phyloP scores from a whole-genome alignment of 2,113 vertebrate species.

The Zosterops pallidus region DNA sequence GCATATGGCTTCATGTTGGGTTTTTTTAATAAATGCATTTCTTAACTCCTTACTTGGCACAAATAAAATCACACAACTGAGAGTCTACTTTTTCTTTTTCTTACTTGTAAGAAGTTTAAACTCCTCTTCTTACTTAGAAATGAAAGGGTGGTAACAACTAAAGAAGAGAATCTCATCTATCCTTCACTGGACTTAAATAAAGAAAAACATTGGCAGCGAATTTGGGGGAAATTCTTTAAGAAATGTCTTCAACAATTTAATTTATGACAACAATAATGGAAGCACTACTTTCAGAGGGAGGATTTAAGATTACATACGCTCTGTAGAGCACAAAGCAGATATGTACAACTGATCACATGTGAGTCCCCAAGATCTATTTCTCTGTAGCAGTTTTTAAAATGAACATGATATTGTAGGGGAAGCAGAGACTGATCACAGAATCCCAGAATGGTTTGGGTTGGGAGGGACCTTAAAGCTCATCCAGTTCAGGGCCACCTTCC shows the following conservation, averaged over 20 bases:
- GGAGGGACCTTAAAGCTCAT: no score
- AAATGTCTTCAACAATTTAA: not conserved
- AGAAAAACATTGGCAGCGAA: not conserved
- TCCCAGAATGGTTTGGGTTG: not conserved
- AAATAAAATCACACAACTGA: not conserved
- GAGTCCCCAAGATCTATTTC: not conserved
- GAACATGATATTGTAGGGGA: not conserved
- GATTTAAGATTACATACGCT: not conserved
- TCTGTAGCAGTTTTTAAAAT: not conserved
- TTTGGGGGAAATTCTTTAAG: not conserved
- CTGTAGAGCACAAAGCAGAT: not conserved
- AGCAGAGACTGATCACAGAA: not conserved
- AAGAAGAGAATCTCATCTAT: not conserved
- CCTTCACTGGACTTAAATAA: constrained; percentile 5
- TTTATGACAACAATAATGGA: not conserved
- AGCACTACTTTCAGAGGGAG: constrained; percentile 2
- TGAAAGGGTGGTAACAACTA: not conserved
- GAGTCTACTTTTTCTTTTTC: not conserved
- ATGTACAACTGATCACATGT: not conserved
- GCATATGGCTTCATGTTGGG: not conserved
- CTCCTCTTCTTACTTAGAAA: not conserved
- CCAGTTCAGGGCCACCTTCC: not conserved
- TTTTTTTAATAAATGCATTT: not conserved
- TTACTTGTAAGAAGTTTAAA: not conserved
- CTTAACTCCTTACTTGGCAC: not conserved